A percentile compares a stretch with the other conserved stretches of the same genome.
Evolutionary conservation across 2,113 vertebrate species (phyloP).

Genomic region (Dinomys branickii): DNA sequence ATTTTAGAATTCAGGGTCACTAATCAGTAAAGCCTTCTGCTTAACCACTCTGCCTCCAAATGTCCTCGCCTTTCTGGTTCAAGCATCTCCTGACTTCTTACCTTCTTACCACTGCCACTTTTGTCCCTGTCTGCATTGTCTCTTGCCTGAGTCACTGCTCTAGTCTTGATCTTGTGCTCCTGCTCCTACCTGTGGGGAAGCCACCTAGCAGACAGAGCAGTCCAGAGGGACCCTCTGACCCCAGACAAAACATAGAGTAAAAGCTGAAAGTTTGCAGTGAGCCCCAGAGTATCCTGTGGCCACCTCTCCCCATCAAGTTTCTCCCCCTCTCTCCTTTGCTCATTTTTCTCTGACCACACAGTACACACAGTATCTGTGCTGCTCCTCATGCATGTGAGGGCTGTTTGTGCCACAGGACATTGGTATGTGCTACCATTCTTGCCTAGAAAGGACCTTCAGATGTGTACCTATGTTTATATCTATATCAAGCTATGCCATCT

Average conservation of each 20-base stretch:
- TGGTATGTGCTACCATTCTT: not conserved
- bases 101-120: not conserved
- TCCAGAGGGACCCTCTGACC: not conserved
- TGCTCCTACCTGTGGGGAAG: not conserved
- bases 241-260: not conserved
- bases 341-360: not conserved
- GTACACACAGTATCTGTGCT: not conserved
- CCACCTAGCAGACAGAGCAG: not conserved
- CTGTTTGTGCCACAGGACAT: too few species aligned
- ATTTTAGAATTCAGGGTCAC: not conserved
- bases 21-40: not conserved
- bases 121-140: not conserved
- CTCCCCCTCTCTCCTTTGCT: not conserved
- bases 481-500: not conserved
- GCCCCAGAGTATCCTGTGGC: too few species aligned
- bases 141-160: not conserved
- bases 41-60: not conserved
- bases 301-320: fast-evolving
- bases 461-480: not conserved
- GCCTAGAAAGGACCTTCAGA: not conserved
- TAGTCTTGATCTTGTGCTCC: not conserved
- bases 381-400: not conserved
- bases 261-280: not conserved
- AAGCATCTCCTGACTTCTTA: not conserved
- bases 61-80: not conserved